Base-by-base conservation (phyloP, 1,140 invertebrate species). In the Heliconius himera region DNA sequence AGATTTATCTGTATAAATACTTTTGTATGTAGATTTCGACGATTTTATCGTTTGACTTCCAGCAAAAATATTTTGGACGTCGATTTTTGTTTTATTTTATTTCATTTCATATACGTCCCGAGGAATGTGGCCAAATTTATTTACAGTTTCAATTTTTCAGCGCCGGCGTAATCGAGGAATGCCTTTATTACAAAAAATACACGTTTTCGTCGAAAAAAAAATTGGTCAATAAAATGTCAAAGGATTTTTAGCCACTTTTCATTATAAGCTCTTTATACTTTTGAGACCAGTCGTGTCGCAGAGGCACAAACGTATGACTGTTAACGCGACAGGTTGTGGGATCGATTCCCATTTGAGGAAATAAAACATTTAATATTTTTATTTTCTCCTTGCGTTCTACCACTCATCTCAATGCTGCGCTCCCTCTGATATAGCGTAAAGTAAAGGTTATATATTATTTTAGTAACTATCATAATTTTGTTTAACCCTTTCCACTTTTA, bases 121-220 rank as follows among this genome's bases (percentile, higher is more conserved):
- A 66, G 60, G 60, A 66, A 26, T 66, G 60, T 66, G 60, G 60
- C 60, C 60, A 66, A 29, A 66, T 66, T 26, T 66, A 66, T 66
- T 66, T 66, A 66, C 60, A 66, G 60, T 66, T 66, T 66, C 60
- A 66, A 66, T 66, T 66, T 56, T 66, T 29, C 60, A 66, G 26
- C 60, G 60, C 60, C 60, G 26, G 11, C 22, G 60, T 66, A 26
- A 66, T 66, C 60, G 60, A 66, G 60, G 60, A 66, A 66, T 29
- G 60, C 60, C 60, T 66, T 66, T 66, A 66, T 66, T 29, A 29
- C 60, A 26, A 26, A 66, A 66, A 66, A 66, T 66, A 66, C 60
- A 66, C 60, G 60, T 66, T 66, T 66, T 66, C 60, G 16, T 13
- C 2, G 13, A 6, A 66, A 66, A 66, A 26, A 66, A 60, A 20